Evolutionary conservation across 2,797 vertebrate species (phyloP).

Genomic region (Oceanodroma leucorhoa): DNA sequence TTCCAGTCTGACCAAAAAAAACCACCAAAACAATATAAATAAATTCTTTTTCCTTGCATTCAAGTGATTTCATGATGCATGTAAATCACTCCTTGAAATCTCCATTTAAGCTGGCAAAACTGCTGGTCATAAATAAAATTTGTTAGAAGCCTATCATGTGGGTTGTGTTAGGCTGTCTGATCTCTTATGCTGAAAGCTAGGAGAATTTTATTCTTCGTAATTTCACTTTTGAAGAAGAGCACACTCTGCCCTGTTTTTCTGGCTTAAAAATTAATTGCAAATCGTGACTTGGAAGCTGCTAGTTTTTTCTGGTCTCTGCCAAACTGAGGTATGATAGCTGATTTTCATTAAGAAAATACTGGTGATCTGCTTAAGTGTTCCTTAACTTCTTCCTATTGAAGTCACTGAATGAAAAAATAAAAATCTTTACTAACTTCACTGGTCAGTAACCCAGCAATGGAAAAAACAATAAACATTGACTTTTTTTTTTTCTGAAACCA

Average conservation of each 20-base stretch:
- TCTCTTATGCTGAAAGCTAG: not conserved
- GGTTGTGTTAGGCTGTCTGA: not conserved
- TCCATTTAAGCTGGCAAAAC: not conserved
- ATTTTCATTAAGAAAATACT: slow-evolving; percentile 1
- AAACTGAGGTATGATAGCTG: not conserved
- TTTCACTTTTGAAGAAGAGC: not conserved
- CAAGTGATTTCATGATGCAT: not conserved
- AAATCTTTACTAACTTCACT: not conserved
- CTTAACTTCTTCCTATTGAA: not conserved
- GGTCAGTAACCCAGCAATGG: not conserved
- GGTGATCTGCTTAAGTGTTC: not conserved
- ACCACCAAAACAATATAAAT: not conserved
- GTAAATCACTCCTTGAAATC: not conserved
- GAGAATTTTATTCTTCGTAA: not conserved
- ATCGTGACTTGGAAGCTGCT: slow-evolving; percentile 12
- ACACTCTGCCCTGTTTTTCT: not conserved
- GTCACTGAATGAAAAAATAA: slow-evolving; percentile 1
- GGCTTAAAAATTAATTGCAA: slow-evolving; percentile 14
- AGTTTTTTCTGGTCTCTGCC: not conserved
- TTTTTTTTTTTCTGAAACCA: not conserved
- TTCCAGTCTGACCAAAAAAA: not conserved
- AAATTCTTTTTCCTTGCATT: not conserved
- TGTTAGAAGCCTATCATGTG: not conserved
- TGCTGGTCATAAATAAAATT: not conserved
- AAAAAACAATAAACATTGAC: not conserved